Evolutionary conservation across 2,113 vertebrate species (phyloP).

Genomic region (Cettia cetti): DNA sequence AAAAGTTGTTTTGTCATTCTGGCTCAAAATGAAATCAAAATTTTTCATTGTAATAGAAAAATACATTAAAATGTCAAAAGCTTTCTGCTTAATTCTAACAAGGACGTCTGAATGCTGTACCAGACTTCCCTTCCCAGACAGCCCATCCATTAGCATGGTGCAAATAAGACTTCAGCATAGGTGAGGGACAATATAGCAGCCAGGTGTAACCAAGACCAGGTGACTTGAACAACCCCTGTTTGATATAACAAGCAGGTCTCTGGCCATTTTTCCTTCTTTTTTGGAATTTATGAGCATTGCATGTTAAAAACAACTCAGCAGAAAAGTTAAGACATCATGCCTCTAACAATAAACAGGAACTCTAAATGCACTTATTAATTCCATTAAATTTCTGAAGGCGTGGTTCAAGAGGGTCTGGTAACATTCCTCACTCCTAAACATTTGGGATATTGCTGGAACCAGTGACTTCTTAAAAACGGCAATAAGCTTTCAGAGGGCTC

Average conservation of each 20-base stretch:
- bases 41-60: neutral
- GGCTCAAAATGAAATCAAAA: neutral
- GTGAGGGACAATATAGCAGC: neutral
- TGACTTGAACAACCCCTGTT: neutral
- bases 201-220: neutral
- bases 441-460: neutral
- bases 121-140: neutral
- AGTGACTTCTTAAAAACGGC: neutral
- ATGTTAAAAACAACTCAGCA: neutral
- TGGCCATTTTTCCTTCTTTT: neutral
- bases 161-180: neutral
- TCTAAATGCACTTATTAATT: neutral
- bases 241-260: neutral
- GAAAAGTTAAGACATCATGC: neutral
- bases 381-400: neutral
- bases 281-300: neutral
- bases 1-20: neutral
- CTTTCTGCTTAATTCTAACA: fast-evolving
- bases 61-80: neutral
- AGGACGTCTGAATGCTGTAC: neutral
- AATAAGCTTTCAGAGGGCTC: slow-evolving; percentile 3
- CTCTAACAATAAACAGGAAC: slow-evolving; percentile 28
- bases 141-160: neutral
- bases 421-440: neutral
- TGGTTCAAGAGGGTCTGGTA: neutral